Evolutionary conservation across 2,888 invertebrate genomes (phyloP).

Genomic region (Unio delphinus): DNA sequence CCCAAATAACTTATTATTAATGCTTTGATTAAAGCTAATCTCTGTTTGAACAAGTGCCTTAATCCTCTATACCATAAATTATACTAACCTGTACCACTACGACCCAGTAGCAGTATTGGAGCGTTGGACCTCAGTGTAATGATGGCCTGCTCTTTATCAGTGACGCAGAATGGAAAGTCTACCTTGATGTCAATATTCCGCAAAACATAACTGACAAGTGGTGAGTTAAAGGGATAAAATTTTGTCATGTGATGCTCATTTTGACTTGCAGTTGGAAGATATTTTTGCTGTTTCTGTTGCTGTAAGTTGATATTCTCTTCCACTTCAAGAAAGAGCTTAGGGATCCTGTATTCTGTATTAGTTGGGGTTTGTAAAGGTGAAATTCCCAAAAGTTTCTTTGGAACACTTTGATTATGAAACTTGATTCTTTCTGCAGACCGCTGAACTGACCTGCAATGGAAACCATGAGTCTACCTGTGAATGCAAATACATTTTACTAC

Average conservation of each 20-base stretch:
- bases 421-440: too few relatives aligned
- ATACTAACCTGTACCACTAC: conserved; percentile 55
- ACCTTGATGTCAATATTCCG: conserved; percentile 43
- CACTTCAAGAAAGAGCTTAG: background rate
- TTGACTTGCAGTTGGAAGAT: conserved; percentile 51
- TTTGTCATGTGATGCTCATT: conserved; percentile 58
- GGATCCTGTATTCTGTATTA: too few relatives aligned
- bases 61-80: too few relatives aligned
- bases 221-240: conserved; percentile 56
- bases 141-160: conserved; percentile 53
- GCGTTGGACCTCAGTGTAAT: conserved; percentile 45
- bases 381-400: too few relatives aligned
- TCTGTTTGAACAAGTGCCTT: too few relatives aligned
- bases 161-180: conserved; percentile 60
- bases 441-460: too few relatives aligned
- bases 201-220: conserved; percentile 47
- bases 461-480: too few relatives aligned
- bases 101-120: conserved; percentile 55
- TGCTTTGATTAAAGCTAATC: too few relatives aligned
- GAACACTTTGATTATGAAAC: too few relatives aligned
- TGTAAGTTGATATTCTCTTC: background rate
- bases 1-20: too few relatives aligned
- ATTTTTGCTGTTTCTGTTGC: conserved; percentile 17
- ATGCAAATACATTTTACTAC: too few relatives aligned
- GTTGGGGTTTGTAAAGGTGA: too few relatives aligned